phyloP scores from a whole-genome alignment of 1,140 invertebrate genomes.

The Cyclina sinensis region DNA sequence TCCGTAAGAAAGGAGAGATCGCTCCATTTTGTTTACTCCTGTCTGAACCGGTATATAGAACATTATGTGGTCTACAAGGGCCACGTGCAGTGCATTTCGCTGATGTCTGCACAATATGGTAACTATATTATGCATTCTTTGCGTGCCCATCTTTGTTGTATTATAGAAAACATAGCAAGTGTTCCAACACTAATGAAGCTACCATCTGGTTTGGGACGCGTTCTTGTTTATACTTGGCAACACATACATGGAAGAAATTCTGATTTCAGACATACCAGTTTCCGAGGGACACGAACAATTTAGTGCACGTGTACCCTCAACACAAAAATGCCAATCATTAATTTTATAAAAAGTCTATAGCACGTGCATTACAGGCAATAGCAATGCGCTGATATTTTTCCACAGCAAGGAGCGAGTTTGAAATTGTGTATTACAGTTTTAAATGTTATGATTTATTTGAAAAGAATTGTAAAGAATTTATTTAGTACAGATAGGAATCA shows the following conservation, averaged over 20 bases:
- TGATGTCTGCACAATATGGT: not conserved
- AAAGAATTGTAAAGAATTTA: too few species aligned
- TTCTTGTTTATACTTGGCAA: conserved; percentile 25
- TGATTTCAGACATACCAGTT: not conserved
- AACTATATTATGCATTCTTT: conserved; percentile 32
- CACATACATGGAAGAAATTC: not conserved
- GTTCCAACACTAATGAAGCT: conserved; percentile 8
- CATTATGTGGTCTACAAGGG: not conserved
- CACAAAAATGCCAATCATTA: conserved; percentile 12
- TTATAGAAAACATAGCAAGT: conserved; percentile 1
- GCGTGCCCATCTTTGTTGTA: conserved; percentile 6
- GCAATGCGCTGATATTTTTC: too few species aligned
- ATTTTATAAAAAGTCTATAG: not conserved
- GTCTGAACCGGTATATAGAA: not conserved
- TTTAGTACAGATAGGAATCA: too few species aligned
- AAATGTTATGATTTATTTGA: too few species aligned
- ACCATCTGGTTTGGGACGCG: not conserved
- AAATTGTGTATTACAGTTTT: too few species aligned
- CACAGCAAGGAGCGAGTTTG: too few species aligned
- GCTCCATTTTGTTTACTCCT: too few species aligned
- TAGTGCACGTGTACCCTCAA: not conserved
- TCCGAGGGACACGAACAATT: not conserved
- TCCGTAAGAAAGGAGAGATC: too few species aligned
- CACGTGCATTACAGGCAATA: not conserved
- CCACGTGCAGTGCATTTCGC: not conserved